These are phyloP conservation scores for Tolmerus cingulatus DNA, from an alignment of 2,888 invertebrate genomes.

Conservation along the genomic window DNA sequence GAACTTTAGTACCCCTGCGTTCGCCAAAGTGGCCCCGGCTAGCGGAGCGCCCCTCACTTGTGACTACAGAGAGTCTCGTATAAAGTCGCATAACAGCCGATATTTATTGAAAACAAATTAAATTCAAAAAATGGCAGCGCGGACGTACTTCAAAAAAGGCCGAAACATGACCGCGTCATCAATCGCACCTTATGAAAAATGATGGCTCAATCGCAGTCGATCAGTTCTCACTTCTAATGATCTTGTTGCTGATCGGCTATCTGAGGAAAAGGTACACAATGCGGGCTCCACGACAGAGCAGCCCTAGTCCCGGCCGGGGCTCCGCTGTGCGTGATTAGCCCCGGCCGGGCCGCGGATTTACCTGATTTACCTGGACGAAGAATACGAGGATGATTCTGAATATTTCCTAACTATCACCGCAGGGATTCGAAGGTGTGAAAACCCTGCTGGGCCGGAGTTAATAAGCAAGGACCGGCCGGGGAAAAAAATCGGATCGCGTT, in stretches of 20 bases:
- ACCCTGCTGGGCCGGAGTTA: conserved; percentile 44
- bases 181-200: conserved; percentile 27
- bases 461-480: conserved; percentile 20
- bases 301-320: neutral
- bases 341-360: neutral
- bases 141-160: neutral
- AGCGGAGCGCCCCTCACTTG: neutral
- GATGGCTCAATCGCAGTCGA: conserved; percentile 29
- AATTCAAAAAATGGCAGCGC: neutral
- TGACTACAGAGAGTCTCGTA: neutral
- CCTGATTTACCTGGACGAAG: conserved; percentile 2
- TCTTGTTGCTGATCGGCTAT: conserved; percentile 39
- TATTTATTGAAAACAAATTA: neutral
- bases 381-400: conserved; percentile 15
- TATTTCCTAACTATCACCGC: conserved; percentile 42
- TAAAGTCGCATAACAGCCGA: neutral
- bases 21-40: neutral
- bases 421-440: conserved; percentile 44
- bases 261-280: conserved; percentile 11
- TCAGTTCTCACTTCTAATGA: conserved; percentile 34
- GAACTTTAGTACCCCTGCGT: neutral
- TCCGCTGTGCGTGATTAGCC: neutral
- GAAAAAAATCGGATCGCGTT: neutral
- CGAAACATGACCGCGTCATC: neutral
- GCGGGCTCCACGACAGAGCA: neutral